These are phyloP conservation scores for Excalfactoria chinensis DNA, from an alignment of 2,113 vertebrate species.

Conservation along the genomic window DNA sequence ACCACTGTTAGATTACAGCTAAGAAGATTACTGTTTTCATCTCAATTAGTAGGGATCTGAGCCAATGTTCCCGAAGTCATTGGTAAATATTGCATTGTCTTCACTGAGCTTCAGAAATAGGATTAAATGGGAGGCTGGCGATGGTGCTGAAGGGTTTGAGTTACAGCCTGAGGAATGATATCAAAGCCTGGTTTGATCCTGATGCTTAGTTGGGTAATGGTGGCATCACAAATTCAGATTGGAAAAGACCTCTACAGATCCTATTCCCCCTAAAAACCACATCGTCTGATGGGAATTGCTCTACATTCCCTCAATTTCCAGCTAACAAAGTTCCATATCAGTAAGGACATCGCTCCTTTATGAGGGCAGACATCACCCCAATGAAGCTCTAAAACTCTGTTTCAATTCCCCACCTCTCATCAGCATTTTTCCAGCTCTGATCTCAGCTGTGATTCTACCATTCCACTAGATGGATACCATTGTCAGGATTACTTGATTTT, in stretches of 20 bases:
- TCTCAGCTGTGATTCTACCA: background rate
- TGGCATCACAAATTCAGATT: background rate
- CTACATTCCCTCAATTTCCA: background rate
- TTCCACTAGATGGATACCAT: background rate
- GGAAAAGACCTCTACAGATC: background rate
- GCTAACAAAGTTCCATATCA: background rate
- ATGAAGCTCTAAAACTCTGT: background rate
- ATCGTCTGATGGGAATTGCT: background rate
- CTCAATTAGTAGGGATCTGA: background rate
- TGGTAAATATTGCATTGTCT: background rate
- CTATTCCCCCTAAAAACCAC: background rate
- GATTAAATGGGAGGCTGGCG: background rate
- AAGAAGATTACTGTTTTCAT: background rate
- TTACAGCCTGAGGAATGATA: background rate
- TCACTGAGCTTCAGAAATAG: background rate
- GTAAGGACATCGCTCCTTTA: background rate
- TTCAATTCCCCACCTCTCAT: background rate
- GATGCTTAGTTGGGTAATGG: accelerated
- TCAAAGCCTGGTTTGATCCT: background rate
- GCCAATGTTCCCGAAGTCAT: background rate
- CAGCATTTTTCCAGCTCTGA: background rate
- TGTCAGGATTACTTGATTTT: background rate
- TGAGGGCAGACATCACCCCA: background rate
- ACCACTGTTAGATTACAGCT: background rate
- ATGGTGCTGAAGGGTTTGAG: background rate